Evolutionary conservation across 2,888 invertebrate species (phyloP).

Genomic region (Xanthia togata): DNA sequence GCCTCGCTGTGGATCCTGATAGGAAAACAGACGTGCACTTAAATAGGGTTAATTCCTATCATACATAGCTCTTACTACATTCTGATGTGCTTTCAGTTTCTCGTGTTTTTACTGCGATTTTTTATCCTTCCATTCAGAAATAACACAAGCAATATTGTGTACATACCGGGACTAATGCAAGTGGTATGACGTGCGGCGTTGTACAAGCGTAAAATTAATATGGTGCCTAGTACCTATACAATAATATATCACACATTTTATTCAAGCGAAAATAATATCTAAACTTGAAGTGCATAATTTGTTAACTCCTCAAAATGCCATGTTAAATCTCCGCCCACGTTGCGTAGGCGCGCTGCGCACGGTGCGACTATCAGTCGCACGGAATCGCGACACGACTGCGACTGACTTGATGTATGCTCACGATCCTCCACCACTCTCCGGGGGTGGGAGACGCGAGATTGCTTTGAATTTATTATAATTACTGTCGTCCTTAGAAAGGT

Average conservation of each 20-base stretch:
- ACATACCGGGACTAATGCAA: too few relatives aligned
- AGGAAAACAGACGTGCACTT: not conserved
- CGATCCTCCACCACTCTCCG: constrained; percentile 62
- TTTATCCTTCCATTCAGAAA: not conserved
- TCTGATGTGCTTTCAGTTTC: not conserved
- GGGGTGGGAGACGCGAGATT: constrained; percentile 63
- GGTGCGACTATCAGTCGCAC: constrained; percentile 72
- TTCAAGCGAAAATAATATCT: constrained; percentile 45
- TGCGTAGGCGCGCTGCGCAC: constrained; percentile 70
- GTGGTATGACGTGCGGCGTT: too few relatives aligned
- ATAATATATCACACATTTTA: constrained; percentile 30
- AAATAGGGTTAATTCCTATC: not conserved
- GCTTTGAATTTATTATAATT: constrained; percentile 64
- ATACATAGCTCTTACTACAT: too few relatives aligned
- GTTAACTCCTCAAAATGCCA: constrained; percentile 47
- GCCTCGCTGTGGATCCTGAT: not conserved
- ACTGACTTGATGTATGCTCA: constrained; percentile 70
- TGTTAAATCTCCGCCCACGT: constrained; percentile 62
- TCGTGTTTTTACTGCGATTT: not conserved
- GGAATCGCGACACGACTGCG: constrained; percentile 70
- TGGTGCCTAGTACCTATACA: not conserved
- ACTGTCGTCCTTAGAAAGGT: constrained; percentile 47
- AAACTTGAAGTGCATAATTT: constrained; percentile 47
- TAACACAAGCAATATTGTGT: not conserved
- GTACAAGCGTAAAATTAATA: not conserved